phyloP scores from a whole-genome alignment of 2,888 invertebrate species.

The Xestobium rufovillosum region DNA sequence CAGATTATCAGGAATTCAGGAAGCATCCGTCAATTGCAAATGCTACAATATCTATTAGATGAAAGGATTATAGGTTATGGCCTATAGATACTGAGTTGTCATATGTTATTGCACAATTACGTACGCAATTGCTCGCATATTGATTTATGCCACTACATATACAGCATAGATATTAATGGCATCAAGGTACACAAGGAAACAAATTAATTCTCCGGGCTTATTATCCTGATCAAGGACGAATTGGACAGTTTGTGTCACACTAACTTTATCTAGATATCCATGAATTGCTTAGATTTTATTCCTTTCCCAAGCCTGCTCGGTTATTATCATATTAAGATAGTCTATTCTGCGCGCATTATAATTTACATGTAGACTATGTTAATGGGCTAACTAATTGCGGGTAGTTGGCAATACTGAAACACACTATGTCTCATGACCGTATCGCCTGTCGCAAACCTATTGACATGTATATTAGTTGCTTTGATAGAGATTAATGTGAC shows the following conservation, averaged over 20 bases:
- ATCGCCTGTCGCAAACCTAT: constrained; percentile 33
- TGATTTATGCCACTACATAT: constrained; percentile 34
- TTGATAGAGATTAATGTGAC: constrained; percentile 34
- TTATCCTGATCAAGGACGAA: no score
- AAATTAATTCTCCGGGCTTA: no score
- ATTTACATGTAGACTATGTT: constrained; percentile 38
- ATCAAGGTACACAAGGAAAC: no score
- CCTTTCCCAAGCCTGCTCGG: no score
- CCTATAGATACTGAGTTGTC: constrained; percentile 24
- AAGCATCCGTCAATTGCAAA: no score
- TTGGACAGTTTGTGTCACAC: no score
- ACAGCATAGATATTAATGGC: constrained; percentile 24
- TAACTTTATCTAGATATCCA: no score
- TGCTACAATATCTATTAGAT: no score
- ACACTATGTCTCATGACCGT: constrained; percentile 18
- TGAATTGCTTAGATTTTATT: no score
- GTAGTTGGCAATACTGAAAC: constrained; percentile 35
- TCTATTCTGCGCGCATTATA: no score
- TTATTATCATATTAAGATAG: no score
- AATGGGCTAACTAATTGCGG: constrained; percentile 39
- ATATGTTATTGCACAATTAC: constrained; percentile 38
- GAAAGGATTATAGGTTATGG: background rate
- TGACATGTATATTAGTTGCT: constrained; percentile 36
- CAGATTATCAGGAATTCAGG: no score
- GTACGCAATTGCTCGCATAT: constrained; percentile 38